Percentiles rank a stretch among this genome's conserved stretches.
These are phyloP conservation scores for Manduca sexta DNA, from an alignment of 1,140 invertebrate genomes.

Conservation along the genomic window DNA sequence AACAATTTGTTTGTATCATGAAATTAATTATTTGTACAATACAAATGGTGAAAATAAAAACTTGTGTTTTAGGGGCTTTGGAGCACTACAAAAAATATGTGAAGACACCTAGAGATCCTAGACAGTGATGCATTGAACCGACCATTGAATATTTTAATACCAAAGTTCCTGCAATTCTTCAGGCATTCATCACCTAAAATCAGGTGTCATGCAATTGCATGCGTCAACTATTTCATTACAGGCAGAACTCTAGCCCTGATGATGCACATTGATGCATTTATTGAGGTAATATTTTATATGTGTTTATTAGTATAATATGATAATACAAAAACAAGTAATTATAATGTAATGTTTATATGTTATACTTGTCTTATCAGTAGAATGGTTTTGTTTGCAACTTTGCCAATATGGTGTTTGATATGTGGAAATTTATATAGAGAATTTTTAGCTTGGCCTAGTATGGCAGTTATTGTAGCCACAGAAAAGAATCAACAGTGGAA, in stretches of 20 bases:
- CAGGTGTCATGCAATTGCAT: conserved; percentile 96
- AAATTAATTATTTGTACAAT: no score
- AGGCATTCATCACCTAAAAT: conserved; percentile 96
- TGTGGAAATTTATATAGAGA: no score
- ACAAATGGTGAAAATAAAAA: no score
- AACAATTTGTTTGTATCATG: no score
- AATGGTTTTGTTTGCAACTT: no score
- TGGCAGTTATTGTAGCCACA: no score
- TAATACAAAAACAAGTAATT: no score
- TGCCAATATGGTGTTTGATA: no score
- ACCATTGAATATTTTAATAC: conserved; percentile 95
- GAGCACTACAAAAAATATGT: conserved; percentile 98
- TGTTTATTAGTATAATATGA: neutral
- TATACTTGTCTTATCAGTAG: no score
- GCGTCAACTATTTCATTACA: conserved; percentile 98
- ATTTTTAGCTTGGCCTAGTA: no score
- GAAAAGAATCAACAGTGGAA: no score
- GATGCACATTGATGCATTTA: conserved; percentile 95
- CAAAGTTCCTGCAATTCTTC: conserved; percentile 99
- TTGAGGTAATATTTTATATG: conserved; percentile 78
- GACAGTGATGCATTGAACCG: conserved; percentile 93
- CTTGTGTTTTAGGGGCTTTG: conserved; percentile 89
- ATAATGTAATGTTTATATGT: no score
- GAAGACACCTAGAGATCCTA: conserved; percentile 96
- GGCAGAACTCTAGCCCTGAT: conserved; percentile 92